Percentiles rank a stretch among this genome's conserved stretches.
Conservation (phyloP, 2,888 invertebrate genomes). For the Ditula angustiorana region DNA sequence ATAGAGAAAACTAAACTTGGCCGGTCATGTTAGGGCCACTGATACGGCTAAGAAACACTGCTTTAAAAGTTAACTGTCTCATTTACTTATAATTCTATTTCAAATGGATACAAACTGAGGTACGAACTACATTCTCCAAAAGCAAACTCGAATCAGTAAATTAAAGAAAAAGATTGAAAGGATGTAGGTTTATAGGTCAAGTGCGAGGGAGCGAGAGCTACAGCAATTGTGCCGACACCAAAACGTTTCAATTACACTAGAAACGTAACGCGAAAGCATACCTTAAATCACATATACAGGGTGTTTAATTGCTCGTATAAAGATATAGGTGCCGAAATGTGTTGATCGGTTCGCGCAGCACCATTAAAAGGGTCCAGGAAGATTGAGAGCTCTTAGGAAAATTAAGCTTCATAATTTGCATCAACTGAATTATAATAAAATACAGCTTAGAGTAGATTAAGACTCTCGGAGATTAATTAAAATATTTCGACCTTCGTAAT, state of each 20-base stretch:
- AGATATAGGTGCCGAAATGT: conserved; percentile 7
- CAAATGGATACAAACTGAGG: too few species aligned
- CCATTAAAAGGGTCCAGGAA: conserved; percentile 56
- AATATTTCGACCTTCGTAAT: conserved; percentile 3
- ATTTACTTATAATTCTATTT: too few species aligned
- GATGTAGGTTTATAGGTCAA: conserved; percentile 66
- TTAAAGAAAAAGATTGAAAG: conserved; percentile 18
- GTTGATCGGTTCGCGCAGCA: conserved; percentile 46
- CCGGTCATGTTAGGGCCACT: too few species aligned
- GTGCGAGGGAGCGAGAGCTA: conserved; percentile 50
- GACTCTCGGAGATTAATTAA: conserved; percentile 6
- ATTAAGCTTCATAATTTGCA: conserved; percentile 57
- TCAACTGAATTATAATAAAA: conserved; percentile 37
- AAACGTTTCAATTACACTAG: not conserved
- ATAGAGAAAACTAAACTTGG: too few species aligned
- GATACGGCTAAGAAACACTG: too few species aligned
- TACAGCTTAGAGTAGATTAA: conserved; percentile 35
- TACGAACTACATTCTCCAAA: too few species aligned
- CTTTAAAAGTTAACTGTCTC: too few species aligned
- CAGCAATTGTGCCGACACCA: not conserved
- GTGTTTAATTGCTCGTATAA: not conserved
- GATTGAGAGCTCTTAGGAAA: conserved; percentile 64
- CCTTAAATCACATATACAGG: not conserved
- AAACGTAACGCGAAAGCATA: not conserved
- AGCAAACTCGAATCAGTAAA: conserved; percentile 3